Conservation (phyloP, 2,797 vertebrate species). For the Crocodylus rhombifer region DNA sequence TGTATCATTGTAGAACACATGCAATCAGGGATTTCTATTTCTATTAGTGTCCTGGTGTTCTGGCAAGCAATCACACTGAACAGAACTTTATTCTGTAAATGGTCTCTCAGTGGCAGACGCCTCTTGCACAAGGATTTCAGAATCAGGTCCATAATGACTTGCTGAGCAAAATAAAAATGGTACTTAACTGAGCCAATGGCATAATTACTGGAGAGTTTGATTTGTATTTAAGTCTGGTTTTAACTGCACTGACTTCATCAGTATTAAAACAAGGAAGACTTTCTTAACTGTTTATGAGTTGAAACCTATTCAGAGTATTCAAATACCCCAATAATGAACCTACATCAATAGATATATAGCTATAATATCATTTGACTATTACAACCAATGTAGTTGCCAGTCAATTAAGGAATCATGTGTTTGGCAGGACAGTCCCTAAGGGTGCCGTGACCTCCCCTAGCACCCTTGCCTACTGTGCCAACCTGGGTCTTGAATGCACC, state of each 20-base stretch:
- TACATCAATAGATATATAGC: neutral
- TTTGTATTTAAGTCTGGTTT: neutral
- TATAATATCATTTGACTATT: too few relatives aligned
- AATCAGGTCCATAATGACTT: neutral
- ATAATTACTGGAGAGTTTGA: fast-evolving
- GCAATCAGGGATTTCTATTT: too few relatives aligned
- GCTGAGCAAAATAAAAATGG: fast-evolving
- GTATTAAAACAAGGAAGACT: neutral
- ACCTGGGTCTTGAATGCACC: too few relatives aligned
- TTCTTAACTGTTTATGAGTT: neutral
- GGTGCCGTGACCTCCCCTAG: too few relatives aligned
- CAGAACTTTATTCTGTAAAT: neutral
- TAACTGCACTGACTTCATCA: neutral
- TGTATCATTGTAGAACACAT: too few relatives aligned
- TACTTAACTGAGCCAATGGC: neutral
- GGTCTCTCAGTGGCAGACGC: neutral
- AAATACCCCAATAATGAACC: neutral
- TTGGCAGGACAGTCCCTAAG: too few relatives aligned
- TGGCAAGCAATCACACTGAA: neutral
- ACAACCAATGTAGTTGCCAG: neutral
- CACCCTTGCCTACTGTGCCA: too few relatives aligned
- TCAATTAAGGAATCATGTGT: neutral
- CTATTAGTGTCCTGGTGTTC: neutral
- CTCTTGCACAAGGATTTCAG: neutral
- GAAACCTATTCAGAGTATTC: neutral